phyloP scores from a whole-genome alignment of 2,888 invertebrate species.

The Ochlodes sylvanus region DNA sequence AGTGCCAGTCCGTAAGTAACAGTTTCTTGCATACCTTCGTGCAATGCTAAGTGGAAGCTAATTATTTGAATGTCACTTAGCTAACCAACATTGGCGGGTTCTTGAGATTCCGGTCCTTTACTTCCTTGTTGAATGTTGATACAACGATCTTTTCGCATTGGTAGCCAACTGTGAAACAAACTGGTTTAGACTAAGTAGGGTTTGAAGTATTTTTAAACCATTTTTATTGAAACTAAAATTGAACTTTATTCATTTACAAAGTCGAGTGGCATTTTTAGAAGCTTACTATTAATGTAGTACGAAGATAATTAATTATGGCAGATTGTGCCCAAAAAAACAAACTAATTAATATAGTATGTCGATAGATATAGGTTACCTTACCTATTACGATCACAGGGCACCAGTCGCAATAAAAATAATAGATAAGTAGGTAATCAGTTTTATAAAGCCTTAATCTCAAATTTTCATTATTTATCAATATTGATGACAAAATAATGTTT shows the following conservation, averaged over 20 bases:
- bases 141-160: constrained; percentile 19
- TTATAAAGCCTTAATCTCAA: background rate
- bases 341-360: too few relatives aligned
- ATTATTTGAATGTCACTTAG: constrained; percentile 35
- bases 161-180: constrained; percentile 26
- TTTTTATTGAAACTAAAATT: background rate
- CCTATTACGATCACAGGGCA: too few relatives aligned
- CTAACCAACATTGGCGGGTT: constrained; percentile 17
- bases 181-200: constrained; percentile 9
- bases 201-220: background rate
- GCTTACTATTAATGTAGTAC: too few relatives aligned
- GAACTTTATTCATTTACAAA: too few relatives aligned
- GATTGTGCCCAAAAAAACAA: too few relatives aligned
- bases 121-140: constrained; percentile 5
- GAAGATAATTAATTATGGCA: too few relatives aligned
- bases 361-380: too few relatives aligned
- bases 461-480: constrained; percentile 2
- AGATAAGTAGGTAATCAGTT: too few relatives aligned
- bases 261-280: too few relatives aligned
- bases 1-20: constrained; percentile 96
- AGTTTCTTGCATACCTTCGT: constrained; percentile 21
- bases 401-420: background rate
- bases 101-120: constrained; percentile 25
- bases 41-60: constrained; percentile 27
- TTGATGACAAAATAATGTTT: background rate